Evolutionary conservation across 2,113 vertebrate species (phyloP), one percentile per base, ranked within the genome.

Genomic region (Microtus montanus): DNA sequence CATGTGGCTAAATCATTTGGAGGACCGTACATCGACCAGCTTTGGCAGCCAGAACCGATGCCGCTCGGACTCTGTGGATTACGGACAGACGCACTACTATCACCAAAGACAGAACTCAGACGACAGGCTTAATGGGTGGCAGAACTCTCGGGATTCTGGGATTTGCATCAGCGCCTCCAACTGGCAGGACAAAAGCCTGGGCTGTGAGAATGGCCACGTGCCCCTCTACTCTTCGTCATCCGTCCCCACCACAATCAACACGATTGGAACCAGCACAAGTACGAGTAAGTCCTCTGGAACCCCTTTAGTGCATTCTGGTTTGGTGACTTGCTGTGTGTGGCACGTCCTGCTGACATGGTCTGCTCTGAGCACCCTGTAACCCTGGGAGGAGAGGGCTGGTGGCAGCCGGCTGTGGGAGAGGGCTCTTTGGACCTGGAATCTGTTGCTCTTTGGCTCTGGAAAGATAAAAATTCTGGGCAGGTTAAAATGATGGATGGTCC

Each of bases 91-190:
- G 12, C 99, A 99, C 96, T 99, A 99, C 94, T 99, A 99, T 97
- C 99, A 99, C 98, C 99, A 99, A 98, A 99, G 99, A 98, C 99
- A 99, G 92, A 99, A 99, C 98, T 99, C 99, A 0, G 99, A 99
- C 0, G 99, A 99, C 97, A 99, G 99, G 41, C 99, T 99, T 83
- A 99, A 99, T 22, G 99, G 99, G 26, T 99, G 99, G 99, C 99
- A 99, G 98, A 99, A 99, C 98, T 99, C 99, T 47, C 98, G 99
- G 94, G 99, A 99, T 96, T 99, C 99, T 10, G 99, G 99, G 90
- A 98, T 99, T 96, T 99, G 98, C 85, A 97, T 99, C 98, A 98
- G 96, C 20, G 98, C 92, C 91, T 98, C 98, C 98, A 99, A 98
- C 97, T 99, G 99, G 99, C 99, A 99, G 97, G 99, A 99, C 95